Percentiles rank a stretch among this genome's conserved stretches.
Evolutionary conservation across 1,140 invertebrate species (phyloP).

Genomic region (Ceratina australensis): DNA sequence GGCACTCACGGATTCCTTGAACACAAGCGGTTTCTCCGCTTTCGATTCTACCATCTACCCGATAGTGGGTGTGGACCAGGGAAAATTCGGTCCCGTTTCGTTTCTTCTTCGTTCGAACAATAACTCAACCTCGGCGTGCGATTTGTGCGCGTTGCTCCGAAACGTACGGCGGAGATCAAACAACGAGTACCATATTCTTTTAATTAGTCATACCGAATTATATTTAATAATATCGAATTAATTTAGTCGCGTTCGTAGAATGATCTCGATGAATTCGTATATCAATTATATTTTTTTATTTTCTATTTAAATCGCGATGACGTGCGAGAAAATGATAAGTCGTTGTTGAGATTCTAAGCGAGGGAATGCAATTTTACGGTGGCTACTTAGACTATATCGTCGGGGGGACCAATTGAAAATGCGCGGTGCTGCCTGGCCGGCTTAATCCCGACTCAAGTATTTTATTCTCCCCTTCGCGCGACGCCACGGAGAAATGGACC

Average conservation of each 20-base stretch:
- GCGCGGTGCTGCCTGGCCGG: not conserved
- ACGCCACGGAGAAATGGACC: not conserved
- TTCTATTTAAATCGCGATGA: too few relatives aligned
- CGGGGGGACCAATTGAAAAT: not conserved
- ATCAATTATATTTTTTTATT: too few relatives aligned
- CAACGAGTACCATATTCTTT: not conserved
- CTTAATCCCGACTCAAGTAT: conserved; percentile 1
- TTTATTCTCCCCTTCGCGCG: conserved; percentile 1
- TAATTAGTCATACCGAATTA: too few relatives aligned
- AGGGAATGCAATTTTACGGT: too few relatives aligned
- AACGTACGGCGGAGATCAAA: not conserved
- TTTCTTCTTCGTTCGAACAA: not conserved
- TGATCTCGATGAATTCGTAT: too few relatives aligned
- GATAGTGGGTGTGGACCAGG: not conserved
- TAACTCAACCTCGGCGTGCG: conserved; percentile 14
- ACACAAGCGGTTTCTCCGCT: not conserved
- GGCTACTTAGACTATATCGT: too few relatives aligned
- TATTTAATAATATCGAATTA: too few relatives aligned
- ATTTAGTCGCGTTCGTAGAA: too few relatives aligned
- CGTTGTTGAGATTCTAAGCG: too few relatives aligned
- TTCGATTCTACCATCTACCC: not conserved
- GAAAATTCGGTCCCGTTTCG: not conserved
- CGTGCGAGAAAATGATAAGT: too few relatives aligned
- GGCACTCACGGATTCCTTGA: not conserved
- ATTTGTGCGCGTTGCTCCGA: conserved; percentile 6